A percentile compares a stretch with the other conserved stretches of the same genome.
Evolutionary conservation across 2,888 invertebrate genomes (phyloP).

Genomic region (Perizoma affinitatum): DNA sequence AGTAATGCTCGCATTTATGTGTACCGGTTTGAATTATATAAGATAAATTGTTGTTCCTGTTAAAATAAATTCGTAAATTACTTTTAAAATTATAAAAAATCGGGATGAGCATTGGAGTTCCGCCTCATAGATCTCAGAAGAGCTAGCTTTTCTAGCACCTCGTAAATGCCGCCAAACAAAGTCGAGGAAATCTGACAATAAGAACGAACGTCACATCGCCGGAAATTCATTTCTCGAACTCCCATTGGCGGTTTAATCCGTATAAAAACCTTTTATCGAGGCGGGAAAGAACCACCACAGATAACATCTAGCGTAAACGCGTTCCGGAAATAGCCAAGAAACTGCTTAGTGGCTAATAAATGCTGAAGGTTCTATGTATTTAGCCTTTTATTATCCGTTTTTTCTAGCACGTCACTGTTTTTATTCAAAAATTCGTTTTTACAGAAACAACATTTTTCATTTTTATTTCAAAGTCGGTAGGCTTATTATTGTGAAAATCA

Average conservation of each 20-base stretch:
- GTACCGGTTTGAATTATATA: too few species aligned
- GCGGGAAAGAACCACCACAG: constrained; percentile 37
- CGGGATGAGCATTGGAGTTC: too few species aligned
- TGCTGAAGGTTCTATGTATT: constrained; percentile 23
- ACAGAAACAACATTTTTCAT: too few species aligned
- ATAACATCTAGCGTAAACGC: constrained; percentile 37
- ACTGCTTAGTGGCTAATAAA: constrained; percentile 32
- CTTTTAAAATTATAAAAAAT: too few species aligned
- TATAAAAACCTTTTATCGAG: constrained; percentile 37
- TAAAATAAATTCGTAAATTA: too few species aligned
- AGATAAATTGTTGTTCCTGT: too few species aligned
- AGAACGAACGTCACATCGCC: constrained; percentile 17
- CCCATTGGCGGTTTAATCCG: constrained; percentile 28
- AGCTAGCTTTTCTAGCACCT: constrained; percentile 4
- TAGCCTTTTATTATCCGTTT: constrained; percentile 6
- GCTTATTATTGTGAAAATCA: too few species aligned
- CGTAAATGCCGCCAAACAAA: constrained; percentile 10
- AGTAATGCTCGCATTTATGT: too few species aligned
- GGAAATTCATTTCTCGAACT: constrained; percentile 35
- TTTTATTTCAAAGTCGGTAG: too few species aligned
- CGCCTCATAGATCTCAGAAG: too few species aligned
- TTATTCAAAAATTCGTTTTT: too few species aligned
- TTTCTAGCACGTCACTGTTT: background rate
- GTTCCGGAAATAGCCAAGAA: constrained; percentile 28
- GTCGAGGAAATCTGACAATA: constrained; percentile 11